Percentiles rank a stretch among this genome's conserved stretches.
phyloP scores from a whole-genome alignment of 2,113 vertebrate species.

The Tamias sibiricus region DNA sequence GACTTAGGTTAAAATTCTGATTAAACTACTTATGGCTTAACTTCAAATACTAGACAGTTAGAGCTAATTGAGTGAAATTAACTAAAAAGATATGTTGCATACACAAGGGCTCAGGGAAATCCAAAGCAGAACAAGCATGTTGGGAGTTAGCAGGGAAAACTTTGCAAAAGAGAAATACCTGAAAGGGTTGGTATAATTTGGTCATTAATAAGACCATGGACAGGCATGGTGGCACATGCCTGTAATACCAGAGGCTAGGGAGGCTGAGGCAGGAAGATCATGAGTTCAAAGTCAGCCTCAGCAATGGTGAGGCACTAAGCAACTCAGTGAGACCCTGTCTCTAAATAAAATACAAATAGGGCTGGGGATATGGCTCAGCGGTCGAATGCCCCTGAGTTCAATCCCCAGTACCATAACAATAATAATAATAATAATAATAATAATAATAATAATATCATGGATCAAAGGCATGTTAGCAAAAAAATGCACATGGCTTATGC shows the following conservation, averaged over 20 bases:
- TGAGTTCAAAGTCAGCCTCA: too few relatives aligned
- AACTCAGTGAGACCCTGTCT: too few relatives aligned
- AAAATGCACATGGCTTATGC: neutral
- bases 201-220: neutral
- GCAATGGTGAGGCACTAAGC: too few relatives aligned
- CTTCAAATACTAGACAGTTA: slow-evolving; percentile 34
- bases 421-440: too few relatives aligned
- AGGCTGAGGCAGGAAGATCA: too few relatives aligned
- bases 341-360: too few relatives aligned
- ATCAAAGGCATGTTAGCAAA: neutral
- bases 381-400: too few relatives aligned
- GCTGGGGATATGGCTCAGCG: too few relatives aligned
- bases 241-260: too few relatives aligned
- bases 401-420: too few relatives aligned
- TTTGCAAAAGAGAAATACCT: neutral
- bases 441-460: neutral
- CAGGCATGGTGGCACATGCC: too few relatives aligned
- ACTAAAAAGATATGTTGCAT: neutral
- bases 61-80: slow-evolving; percentile 39
- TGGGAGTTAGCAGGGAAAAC: neutral
- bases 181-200: neutral
- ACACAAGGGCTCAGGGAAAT: neutral
- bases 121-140: neutral
- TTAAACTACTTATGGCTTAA: neutral
- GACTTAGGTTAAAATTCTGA: slow-evolving; percentile 42